A percentile compares a stretch with the other conserved stretches of the same genome.
These are phyloP conservation scores for Muschampia plurimacula DNA, from an alignment of 2,888 invertebrate species.

Conservation along the genomic window DNA sequence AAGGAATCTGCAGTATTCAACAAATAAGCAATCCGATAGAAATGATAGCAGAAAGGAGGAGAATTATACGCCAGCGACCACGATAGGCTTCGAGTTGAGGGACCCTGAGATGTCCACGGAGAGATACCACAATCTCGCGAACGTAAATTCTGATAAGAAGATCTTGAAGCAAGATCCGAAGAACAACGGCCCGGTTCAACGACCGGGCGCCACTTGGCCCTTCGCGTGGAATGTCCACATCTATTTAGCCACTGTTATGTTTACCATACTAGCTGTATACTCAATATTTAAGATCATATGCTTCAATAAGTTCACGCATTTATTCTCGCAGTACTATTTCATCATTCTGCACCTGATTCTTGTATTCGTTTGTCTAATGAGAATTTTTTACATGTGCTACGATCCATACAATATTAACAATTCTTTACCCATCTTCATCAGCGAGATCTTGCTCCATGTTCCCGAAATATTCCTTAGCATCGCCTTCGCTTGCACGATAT, in stretches of 20 bases:
- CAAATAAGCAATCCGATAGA: conserved; percentile 58
- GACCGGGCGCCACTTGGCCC: conserved; percentile 89
- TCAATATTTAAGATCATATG: conserved; percentile 94
- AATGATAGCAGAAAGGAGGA: conserved; percentile 74
- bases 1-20: conserved; percentile 80
- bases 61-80: conserved; percentile 71
- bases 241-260: conserved; percentile 94
- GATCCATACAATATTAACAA: conserved; percentile 96
- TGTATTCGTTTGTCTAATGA: conserved; percentile 92
- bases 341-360: conserved; percentile 93
- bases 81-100: conserved; percentile 77
- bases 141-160: conserved; percentile 84
- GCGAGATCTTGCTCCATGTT: conserved; percentile 93
- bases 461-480: conserved; percentile 95
- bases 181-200: conserved; percentile 66
- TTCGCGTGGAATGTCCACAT: conserved; percentile 97
- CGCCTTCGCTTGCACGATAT: conserved; percentile 94
- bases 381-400: conserved; percentile 95
- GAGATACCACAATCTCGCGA: conserved; percentile 85
- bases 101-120: conserved; percentile 83
- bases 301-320: conserved; percentile 93
- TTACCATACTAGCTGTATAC: conserved; percentile 93
- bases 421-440: conserved; percentile 91
- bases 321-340: conserved; percentile 95
- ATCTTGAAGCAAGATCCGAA: conserved; percentile 74